Evolutionary conservation across 2,888 invertebrate species (phyloP).

Genomic region (Cosmopolites sordidus): DNA sequence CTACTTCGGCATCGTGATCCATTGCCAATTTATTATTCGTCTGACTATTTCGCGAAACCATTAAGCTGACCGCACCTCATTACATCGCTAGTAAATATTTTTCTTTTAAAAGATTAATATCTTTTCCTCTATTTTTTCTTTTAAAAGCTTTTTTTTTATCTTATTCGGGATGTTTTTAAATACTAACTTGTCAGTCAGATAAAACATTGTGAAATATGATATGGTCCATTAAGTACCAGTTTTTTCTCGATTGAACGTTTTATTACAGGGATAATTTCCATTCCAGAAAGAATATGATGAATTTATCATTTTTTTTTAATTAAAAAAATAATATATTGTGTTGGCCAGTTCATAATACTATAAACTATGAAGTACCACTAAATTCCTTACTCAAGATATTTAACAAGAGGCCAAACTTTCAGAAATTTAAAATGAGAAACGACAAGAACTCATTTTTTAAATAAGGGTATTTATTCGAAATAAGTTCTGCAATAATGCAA

Average conservation of each 20-base stretch:
- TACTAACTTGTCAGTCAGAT: conserved; percentile 23
- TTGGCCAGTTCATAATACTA: too few species aligned
- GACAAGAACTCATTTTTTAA: too few species aligned
- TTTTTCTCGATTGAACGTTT: conserved; percentile 5
- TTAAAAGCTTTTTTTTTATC: conserved; percentile 26
- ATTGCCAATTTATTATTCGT: conserved; percentile 9
- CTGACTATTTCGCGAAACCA: conserved; percentile 21
- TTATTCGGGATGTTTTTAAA: conserved; percentile 25
- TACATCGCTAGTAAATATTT: conserved; percentile 27
- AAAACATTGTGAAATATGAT: conserved; percentile 23
- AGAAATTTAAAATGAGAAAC: too few species aligned
- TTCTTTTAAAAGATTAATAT: conserved; percentile 28
- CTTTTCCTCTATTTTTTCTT: conserved; percentile 26
- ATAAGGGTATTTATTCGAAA: too few species aligned
- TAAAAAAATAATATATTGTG: too few species aligned
- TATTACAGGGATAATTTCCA: not conserved
- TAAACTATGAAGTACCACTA: too few species aligned
- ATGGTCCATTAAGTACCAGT: conserved; percentile 22
- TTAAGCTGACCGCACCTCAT: conserved; percentile 28
- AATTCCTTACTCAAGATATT: too few species aligned
- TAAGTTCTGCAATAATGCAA: too few species aligned
- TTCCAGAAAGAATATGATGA: too few species aligned
- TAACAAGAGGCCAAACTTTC: too few species aligned
- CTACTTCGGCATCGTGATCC: conserved; percentile 7
- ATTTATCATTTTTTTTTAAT: too few species aligned